These are phyloP conservation scores for Megastigmus dorsalis DNA, from an alignment of 2,888 invertebrate species.

Conservation along the genomic window DNA sequence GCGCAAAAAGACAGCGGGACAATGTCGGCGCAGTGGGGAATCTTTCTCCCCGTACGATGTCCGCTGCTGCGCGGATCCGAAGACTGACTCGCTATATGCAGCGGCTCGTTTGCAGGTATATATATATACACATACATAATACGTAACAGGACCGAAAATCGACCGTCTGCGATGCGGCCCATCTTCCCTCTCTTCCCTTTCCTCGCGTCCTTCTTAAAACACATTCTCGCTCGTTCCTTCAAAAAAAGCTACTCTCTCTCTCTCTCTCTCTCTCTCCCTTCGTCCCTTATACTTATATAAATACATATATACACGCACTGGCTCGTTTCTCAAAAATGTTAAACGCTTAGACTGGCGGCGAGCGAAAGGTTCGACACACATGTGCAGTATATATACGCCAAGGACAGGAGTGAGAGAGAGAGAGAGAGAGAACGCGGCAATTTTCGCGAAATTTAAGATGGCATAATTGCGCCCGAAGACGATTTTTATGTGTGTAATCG, in stretches of 20 bases:
- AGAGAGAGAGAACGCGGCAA: conserved; percentile 26
- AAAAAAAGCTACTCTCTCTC: conserved; percentile 1
- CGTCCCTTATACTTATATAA: conserved; percentile 28
- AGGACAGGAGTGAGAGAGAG: no score
- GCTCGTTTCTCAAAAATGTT: conserved; percentile 46
- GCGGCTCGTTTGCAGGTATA: conserved; percentile 47
- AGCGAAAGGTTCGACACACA: conserved; percentile 24
- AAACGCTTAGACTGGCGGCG: conserved; percentile 29
- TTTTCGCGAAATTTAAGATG: conserved; percentile 45
- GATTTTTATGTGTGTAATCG: conserved; percentile 13
- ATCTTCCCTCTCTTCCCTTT: conserved; percentile 2
- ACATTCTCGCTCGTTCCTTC: no score
- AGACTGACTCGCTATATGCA: neutral
- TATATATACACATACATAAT: no score
- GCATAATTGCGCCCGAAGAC: conserved; percentile 39
- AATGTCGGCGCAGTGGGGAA: conserved; percentile 41
- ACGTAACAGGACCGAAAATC: conserved; percentile 53
- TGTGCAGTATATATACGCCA: neutral
- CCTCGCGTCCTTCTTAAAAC: no score
- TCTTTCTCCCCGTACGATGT: conserved; percentile 33
- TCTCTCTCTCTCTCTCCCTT: neutral
- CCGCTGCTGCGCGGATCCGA: conserved; percentile 1
- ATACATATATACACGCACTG: neutral
- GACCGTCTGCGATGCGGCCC: conserved; percentile 40
- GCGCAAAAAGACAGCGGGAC: conserved; percentile 30